These are phyloP conservation scores for Apostichopus parvimensis DNA, from an alignment of 35 echinoderm and acorn worm genomes.

Conservation along the genomic window DNA sequence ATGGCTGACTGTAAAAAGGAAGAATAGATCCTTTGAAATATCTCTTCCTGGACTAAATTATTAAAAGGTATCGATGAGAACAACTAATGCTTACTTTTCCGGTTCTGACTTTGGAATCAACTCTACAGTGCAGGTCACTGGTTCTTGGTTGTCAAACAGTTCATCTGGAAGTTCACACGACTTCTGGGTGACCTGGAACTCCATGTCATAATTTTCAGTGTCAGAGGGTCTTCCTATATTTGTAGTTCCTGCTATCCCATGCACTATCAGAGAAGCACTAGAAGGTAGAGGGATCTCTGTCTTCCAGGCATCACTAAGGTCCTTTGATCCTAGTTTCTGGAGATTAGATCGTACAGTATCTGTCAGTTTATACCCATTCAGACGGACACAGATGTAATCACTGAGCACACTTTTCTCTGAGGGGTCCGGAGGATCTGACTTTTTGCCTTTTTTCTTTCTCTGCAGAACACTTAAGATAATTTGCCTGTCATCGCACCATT, in stretches of 20 bases:
- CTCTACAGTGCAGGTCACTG: conserved; percentile 16
- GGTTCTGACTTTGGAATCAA: conserved; percentile 41
- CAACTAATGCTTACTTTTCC: conserved; percentile 2
- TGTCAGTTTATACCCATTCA: neutral
- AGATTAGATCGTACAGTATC: neutral
- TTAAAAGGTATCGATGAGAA: too few relatives aligned
- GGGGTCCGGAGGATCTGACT: neutral
- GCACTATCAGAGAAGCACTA: neutral
- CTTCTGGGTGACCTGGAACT: conserved; percentile 25
- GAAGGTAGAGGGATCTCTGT: neutral
- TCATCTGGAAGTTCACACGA: conserved; percentile 6
- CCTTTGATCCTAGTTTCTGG: neutral
- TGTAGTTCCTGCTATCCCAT: conserved; percentile 5
- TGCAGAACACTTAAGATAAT: neutral
- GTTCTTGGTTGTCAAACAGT: neutral
- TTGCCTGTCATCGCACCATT: conserved; percentile 42
- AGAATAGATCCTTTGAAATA: too few relatives aligned
- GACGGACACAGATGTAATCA: conserved; percentile 17
- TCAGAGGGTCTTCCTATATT: neutral
- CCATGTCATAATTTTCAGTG: neutral
- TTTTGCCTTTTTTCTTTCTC: neutral
- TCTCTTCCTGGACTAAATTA: too few relatives aligned
- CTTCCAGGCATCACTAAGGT: neutral
- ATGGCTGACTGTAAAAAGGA: too few relatives aligned
- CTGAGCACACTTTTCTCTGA: neutral